A percentile compares a stretch with the other conserved stretches of the same genome.
Conservation (phyloP, 1,140 invertebrate species). For the Asobara japonica region DNA sequence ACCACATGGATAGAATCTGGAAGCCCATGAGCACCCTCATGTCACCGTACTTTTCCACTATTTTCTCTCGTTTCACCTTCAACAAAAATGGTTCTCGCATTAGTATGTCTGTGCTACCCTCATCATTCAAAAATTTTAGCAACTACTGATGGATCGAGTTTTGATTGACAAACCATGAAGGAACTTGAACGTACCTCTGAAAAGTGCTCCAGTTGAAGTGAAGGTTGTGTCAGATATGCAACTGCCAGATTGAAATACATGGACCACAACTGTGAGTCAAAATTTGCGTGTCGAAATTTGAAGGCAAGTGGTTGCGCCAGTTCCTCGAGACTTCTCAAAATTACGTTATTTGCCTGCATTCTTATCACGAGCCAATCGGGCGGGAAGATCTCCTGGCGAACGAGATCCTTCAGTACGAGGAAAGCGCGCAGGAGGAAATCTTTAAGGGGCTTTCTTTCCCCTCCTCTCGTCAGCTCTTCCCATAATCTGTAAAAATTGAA, state of each 20-base stretch:
- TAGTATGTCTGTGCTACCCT: no score
- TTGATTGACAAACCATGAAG: no score
- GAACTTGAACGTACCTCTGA: no score
- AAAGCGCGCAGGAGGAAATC: conserved; percentile 92
- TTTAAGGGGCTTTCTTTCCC: conserved; percentile 79
- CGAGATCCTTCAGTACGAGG: conserved; percentile 85
- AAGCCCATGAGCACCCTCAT: conserved; percentile 94
- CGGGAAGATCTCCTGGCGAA: conserved; percentile 87
- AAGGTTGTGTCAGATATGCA: conserved; percentile 87
- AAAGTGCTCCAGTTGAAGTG: conserved; percentile 87
- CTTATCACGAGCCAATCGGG: conserved; percentile 94
- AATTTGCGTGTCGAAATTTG: conserved; percentile 78
- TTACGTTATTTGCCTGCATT: conserved; percentile 89
- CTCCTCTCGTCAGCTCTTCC: conserved; percentile 77
- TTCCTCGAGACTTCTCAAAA: conserved; percentile 86
- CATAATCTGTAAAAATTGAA: no score
- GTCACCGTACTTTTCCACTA: conserved; percentile 85
- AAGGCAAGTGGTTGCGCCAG: conserved; percentile 87
- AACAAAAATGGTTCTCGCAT: no score
- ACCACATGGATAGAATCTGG: conserved; percentile 95
- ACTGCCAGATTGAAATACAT: conserved; percentile 91
- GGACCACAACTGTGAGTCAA: conserved; percentile 82
- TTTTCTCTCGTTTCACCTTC: conserved; percentile 82
- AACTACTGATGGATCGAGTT: no score
- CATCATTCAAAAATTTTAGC: no score